A percentile compares a stretch with the other conserved stretches of the same genome.
phyloP scores from a whole-genome alignment of 2,113 vertebrate species.

The Trematocara unimaculatum region DNA sequence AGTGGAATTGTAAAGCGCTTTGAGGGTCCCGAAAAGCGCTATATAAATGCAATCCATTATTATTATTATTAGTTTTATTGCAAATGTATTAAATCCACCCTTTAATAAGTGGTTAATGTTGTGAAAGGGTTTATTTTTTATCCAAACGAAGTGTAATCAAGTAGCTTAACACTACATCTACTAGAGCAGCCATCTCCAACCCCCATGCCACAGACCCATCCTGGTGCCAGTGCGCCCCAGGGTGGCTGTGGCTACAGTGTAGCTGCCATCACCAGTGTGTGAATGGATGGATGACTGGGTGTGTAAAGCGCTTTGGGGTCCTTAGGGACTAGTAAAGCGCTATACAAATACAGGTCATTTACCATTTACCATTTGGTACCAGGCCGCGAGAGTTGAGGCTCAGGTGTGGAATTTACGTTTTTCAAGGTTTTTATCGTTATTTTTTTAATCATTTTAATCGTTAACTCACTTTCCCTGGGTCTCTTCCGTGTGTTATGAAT shows the following conservation, averaged over 20 bases:
- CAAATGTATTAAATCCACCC: neutral
- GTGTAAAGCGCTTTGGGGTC: too few relatives aligned
- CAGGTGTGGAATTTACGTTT: accelerated
- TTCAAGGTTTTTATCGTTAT: neutral
- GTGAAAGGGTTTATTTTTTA: neutral
- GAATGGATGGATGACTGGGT: too few relatives aligned
- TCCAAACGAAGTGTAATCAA: accelerated
- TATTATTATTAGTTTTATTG: neutral
- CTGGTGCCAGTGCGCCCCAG: accelerated
- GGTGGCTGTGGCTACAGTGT: too few relatives aligned
- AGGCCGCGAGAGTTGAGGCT: neutral
- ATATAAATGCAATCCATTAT: too few relatives aligned
- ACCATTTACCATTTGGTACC: neutral
- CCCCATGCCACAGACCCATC: neutral
- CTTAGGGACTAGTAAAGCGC: too few relatives aligned
- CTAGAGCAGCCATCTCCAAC: neutral
- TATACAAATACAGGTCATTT: too few relatives aligned
- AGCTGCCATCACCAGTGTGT: too few relatives aligned
- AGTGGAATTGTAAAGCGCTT: too few relatives aligned
- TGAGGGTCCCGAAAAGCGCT: too few relatives aligned
- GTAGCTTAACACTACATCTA: neutral
- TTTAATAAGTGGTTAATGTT: neutral
- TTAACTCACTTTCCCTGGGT: accelerated
- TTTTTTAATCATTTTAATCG: accelerated
- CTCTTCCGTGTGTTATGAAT: too few relatives aligned